phyloP scores from a whole-genome alignment of 2,888 invertebrate species.

The Ditylenchus weischeri region DNA sequence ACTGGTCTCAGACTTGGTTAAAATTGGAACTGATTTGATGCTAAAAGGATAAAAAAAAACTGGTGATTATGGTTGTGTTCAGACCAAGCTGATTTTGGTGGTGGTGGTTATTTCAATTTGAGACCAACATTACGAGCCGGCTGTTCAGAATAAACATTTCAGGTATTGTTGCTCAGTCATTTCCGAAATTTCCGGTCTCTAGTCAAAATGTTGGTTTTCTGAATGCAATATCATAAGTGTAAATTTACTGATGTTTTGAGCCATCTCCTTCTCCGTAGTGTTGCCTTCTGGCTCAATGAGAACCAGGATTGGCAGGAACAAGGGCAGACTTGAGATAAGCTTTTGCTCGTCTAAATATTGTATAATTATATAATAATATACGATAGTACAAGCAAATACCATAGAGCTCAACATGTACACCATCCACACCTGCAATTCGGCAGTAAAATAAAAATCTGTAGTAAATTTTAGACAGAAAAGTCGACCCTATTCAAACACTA shows the following conservation, averaged over 20 bases:
- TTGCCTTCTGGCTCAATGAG: conserved; percentile 37
- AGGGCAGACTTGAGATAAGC: conserved; percentile 28
- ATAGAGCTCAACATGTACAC: conserved; percentile 10
- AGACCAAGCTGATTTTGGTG: too few species aligned
- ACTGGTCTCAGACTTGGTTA: too few species aligned
- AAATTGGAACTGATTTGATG: too few species aligned
- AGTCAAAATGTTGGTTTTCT: too few species aligned
- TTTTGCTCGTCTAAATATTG: conserved; percentile 28
- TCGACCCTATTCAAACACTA: too few species aligned
- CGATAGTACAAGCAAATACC: background rate
- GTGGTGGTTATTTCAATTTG: too few species aligned
- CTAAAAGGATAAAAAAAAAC: too few species aligned
- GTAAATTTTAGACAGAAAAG: too few species aligned
- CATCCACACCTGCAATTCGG: conserved; percentile 8
- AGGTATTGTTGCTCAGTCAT: too few species aligned
- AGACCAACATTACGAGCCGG: background rate
- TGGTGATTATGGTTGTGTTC: too few species aligned
- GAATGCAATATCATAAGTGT: background rate
- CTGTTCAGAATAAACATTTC: too few species aligned
- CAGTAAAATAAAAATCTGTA: background rate
- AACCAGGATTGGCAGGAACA: conserved; percentile 34
- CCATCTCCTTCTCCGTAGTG: conserved; percentile 42
- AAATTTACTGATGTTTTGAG: conserved; percentile 39
- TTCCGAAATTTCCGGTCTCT: too few species aligned
- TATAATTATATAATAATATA: conserved; percentile 22